Conservation (phyloP, 2,113 vertebrate species). For the Siniperca knerii region DNA sequence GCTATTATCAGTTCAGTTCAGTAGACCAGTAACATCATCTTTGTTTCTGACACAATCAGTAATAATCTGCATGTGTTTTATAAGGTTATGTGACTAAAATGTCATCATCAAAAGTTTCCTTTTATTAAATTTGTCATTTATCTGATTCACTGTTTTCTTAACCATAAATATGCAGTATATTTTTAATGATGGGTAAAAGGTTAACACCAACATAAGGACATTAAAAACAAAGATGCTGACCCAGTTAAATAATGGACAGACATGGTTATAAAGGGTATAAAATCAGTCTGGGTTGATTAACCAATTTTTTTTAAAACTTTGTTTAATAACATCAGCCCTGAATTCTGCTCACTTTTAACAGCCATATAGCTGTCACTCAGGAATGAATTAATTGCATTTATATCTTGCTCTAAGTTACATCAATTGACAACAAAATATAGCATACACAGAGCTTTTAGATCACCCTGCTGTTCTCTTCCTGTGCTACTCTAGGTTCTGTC, state of each 20-base stretch:
- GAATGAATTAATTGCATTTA: conserved; percentile 59
- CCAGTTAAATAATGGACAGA: background rate
- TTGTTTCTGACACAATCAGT: background rate
- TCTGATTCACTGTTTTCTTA: background rate
- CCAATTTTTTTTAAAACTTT: conserved; percentile 1
- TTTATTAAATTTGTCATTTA: background rate
- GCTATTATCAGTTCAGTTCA: background rate
- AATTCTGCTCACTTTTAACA: conserved; percentile 36
- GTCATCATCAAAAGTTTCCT: background rate
- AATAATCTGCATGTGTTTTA: background rate
- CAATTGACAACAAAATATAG: conserved; percentile 30
- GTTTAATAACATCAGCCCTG: conserved; percentile 10
- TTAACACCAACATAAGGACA: background rate
- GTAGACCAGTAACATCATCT: background rate
- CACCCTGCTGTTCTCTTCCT: conserved; percentile 40
- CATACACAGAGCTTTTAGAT: conserved; percentile 11
- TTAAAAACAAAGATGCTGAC: background rate
- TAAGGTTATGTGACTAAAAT: background rate
- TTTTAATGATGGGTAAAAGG: background rate
- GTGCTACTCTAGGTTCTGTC: background rate
- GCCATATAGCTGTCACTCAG: conserved; percentile 64
- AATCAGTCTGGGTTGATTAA: conserved; percentile 12
- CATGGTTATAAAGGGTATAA: background rate
- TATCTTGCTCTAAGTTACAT: conserved; percentile 26
- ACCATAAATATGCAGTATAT: background rate